Percentiles rank a stretch among this genome's conserved stretches.
Conservation (phyloP, 2,888 invertebrate genomes). For the Xanthia icteritia region DNA sequence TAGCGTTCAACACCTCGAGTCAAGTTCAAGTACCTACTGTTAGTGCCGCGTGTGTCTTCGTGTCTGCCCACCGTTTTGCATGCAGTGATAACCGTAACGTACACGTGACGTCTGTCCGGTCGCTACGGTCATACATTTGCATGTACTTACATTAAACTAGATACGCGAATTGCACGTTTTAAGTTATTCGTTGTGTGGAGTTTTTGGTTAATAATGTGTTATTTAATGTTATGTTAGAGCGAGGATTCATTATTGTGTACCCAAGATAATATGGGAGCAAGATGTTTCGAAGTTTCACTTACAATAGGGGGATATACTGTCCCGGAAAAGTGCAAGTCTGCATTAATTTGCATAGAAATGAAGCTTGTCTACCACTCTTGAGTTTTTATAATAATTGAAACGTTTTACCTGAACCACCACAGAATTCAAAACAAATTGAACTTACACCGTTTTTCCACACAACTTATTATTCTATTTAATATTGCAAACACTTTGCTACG, state of each 20-base stretch:
- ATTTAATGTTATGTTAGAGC: not conserved
- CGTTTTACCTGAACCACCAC: slow-evolving; percentile 37
- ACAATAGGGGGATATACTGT: not conserved
- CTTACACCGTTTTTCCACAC: not conserved
- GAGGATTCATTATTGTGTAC: not conserved
- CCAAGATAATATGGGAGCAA: not conserved
- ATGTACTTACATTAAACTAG: slow-evolving; percentile 77
- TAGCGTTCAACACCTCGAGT: slow-evolving; percentile 74
- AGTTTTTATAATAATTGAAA: slow-evolving; percentile 27
- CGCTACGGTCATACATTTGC: slow-evolving; percentile 74
- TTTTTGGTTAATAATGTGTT: slow-evolving; percentile 17
- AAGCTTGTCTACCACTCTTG: slow-evolving; percentile 10
- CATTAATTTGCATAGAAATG: slow-evolving; percentile 36
- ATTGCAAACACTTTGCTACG: slow-evolving; percentile 3
- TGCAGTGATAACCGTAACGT: slow-evolving; percentile 67
- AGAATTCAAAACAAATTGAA: slow-evolving; percentile 2
- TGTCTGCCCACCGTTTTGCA: slow-evolving; percentile 76
- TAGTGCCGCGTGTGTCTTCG: slow-evolving; percentile 72
- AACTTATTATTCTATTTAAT: slow-evolving; percentile 1
- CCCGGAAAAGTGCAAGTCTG: slow-evolving; percentile 2
- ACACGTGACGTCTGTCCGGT: slow-evolving; percentile 79
- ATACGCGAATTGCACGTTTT: slow-evolving; percentile 72
- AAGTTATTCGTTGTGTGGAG: slow-evolving; percentile 36
- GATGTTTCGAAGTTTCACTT: not conserved
- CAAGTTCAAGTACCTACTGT: slow-evolving; percentile 87